phyloP scores from a whole-genome alignment of 2,797 vertebrate genomes.

The Sitta carolinensis region DNA sequence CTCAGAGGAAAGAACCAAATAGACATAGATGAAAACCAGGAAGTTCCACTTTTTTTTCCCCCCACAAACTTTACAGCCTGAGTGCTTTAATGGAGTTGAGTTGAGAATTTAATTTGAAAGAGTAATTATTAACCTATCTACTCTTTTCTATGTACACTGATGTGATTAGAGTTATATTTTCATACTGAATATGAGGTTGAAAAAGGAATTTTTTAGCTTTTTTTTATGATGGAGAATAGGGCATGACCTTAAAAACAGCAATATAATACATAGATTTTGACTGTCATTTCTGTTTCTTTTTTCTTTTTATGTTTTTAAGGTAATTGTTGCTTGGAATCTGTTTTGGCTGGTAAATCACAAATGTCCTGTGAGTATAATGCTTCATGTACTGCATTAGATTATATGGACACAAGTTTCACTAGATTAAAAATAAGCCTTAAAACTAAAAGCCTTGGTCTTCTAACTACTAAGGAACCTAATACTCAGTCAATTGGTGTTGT shows the following conservation, averaged over 20 bases:
- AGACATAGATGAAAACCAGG: neutral
- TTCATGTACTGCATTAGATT: neutral
- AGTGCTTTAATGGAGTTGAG: neutral
- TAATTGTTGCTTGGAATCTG: neutral
- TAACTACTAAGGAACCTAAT: neutral
- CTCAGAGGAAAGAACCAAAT: neutral
- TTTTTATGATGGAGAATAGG: neutral
- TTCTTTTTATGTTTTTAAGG: neutral
- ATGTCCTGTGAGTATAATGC: neutral
- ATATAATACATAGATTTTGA: neutral
- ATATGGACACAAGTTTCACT: neutral
- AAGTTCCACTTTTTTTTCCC: neutral
- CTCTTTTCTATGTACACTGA: rapidly evolving
- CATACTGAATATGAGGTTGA: neutral
- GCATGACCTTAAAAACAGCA: neutral
- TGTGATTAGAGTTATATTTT: neutral
- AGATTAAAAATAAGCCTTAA: constrained; percentile 21
- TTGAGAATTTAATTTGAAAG: neutral
- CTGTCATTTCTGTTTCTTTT: neutral
- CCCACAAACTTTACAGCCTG: neutral
- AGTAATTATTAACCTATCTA: neutral
- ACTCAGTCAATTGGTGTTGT: neutral
- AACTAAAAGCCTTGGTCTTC: neutral
- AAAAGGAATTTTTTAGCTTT: neutral
- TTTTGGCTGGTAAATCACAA: neutral